Evolutionary conservation across 2,797 vertebrate genomes (phyloP), one percentile per base, ranked within the genome.

Genomic region (Crypturellus tataupa): DNA sequence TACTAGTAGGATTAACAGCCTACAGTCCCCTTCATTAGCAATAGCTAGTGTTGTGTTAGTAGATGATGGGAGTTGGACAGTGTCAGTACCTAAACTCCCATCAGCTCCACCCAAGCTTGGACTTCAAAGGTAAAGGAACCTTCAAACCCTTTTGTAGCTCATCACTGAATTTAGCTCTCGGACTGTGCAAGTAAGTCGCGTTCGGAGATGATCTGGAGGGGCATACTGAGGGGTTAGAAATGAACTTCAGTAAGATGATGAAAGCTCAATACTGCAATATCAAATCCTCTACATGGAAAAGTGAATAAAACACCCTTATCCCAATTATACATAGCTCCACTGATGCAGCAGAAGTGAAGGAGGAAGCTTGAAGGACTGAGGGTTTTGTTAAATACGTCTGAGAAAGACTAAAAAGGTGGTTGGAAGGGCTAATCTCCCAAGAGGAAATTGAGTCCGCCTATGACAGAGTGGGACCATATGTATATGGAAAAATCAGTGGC

Each of bases 141-240:
- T 4, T 20, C 56, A 18, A 20, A 44, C 29, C 6, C 40, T 16
- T n/a, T 33, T 31, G 27, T 20, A 44, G 17, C 17, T 87, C 55
- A 65, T 25, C 4, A 31, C 1, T 20, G 49, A 37, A 53, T 15
- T 65, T 44, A 90, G 18, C 29, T 63, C 25, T 16, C 20, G 46
- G 6, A 6, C 0, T 60, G 20, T n/a, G 13, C 27, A 35, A 42
- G 18, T 60, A 85, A n/a, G 6, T 6, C 62, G 16, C 0, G 1
- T 37, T 75, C 1, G 1, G 53, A 59, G 24, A 1, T 59, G 7
- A 5, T 42, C 35, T 82, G 59, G 10, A 69, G 2, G 4, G 5
- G 3, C 23, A 79, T 31, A 20, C n/a, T 58, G 10, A 13, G 17
- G 37, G 9, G 6, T 4, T 33, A 56, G 60, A 29, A 24, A 7